Percentiles rank a stretch among this genome's conserved stretches.
These are phyloP conservation scores for Lasiurus borealis DNA, from an alignment of 2,113 vertebrate genomes.

Conservation along the genomic window DNA sequence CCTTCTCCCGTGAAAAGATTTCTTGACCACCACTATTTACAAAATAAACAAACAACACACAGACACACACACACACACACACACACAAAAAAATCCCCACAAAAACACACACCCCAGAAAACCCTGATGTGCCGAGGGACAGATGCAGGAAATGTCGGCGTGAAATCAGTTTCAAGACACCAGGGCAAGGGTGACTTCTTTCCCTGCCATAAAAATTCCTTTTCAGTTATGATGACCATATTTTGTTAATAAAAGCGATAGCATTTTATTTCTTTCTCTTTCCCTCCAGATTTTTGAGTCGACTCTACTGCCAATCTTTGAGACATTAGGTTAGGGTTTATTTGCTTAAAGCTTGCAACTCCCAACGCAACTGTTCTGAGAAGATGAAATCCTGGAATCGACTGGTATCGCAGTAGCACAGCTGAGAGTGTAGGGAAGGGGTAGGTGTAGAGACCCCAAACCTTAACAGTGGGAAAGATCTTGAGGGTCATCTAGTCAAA, in stretches of 20 bases:
- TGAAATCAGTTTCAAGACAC: constrained; percentile 44
- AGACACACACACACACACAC: no score
- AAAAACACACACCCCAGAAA: background rate
- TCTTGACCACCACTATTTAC: background rate
- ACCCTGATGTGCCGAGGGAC: background rate
- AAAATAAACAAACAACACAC: background rate
- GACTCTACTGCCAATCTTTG: background rate
- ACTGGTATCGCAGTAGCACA: background rate
- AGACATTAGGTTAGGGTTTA: constrained; percentile 25
- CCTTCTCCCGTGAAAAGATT: background rate
- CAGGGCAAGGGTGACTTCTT: constrained; percentile 50
- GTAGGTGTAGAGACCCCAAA: background rate
- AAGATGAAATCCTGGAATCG: constrained; percentile 6
- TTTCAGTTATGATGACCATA: constrained; percentile 37
- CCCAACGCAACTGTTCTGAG: constrained; percentile 7
- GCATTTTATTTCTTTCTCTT: constrained; percentile 53
- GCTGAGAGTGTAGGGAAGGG: background rate
- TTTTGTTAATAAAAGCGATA: constrained; percentile 63
- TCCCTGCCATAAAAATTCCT: constrained; percentile 71
- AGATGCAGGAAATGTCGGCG: background rate
- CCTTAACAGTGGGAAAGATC: background rate
- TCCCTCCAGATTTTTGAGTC: constrained; percentile 48
- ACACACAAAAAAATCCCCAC: no score
- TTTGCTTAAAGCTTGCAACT: background rate
- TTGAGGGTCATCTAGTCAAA: background rate